These are phyloP conservation scores for Tapirus indicus DNA, from an alignment of 2,797 vertebrate species.

Conservation along the genomic window DNA sequence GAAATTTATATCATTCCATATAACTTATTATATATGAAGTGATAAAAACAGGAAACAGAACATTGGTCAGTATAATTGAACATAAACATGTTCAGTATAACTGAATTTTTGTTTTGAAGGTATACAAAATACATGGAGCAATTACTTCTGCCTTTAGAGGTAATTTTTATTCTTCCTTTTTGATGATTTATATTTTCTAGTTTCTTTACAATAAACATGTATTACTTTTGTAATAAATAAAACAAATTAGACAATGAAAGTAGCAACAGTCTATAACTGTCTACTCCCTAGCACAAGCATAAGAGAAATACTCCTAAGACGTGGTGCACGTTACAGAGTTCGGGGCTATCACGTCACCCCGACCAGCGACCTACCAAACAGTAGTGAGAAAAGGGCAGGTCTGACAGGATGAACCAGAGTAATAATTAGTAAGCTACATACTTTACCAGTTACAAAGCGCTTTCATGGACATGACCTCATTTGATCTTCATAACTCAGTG, in stretches of 20 bases:
- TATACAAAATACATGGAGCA: background rate
- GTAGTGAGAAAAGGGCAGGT: background rate
- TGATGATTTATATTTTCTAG: constrained; percentile 31
- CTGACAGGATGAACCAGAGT: background rate
- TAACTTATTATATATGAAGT: background rate
- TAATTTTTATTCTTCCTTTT: constrained; percentile 42
- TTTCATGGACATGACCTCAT: background rate
- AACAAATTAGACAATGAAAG: constrained; percentile 20
- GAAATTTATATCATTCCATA: background rate
- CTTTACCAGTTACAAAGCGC: constrained; percentile 8
- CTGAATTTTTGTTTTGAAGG: constrained; percentile 17
- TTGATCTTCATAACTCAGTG: background rate
- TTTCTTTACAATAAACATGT: background rate
- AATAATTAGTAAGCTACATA: background rate
- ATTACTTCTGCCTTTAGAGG: constrained; percentile 12
- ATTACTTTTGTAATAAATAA: constrained; percentile 39
- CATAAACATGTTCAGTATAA: background rate
- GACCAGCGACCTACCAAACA: background rate
- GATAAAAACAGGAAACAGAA: constrained; percentile 42
- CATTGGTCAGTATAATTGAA: background rate
- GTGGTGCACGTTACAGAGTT: background rate
- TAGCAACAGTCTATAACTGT: background rate
- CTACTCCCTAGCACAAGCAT: background rate
- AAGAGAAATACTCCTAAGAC: background rate
- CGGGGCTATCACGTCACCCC: background rate